These are phyloP conservation scores for Stenodera caucasica DNA, from an alignment of 2,888 invertebrate genomes.

Conservation along the genomic window DNA sequence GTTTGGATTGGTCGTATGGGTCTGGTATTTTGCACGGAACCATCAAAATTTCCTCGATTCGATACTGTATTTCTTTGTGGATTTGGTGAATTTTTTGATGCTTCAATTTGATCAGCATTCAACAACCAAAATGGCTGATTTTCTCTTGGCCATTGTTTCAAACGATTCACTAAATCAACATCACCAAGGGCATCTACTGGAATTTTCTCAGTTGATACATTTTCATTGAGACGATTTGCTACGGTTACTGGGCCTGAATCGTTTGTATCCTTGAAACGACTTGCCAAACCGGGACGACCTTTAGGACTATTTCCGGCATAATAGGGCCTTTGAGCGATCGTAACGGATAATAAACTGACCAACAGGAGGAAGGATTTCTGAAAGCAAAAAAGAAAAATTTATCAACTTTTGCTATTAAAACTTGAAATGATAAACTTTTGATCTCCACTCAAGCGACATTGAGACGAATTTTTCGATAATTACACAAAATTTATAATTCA, in stretches of 20 bases:
- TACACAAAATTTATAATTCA: not conserved
- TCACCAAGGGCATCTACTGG: conserved; percentile 72
- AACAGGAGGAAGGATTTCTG: conserved; percentile 35
- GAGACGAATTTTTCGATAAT: not conserved
- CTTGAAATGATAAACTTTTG: not conserved
- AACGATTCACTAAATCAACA: conserved; percentile 61
- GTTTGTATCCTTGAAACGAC: conserved; percentile 48
- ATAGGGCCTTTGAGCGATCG: conserved; percentile 63
- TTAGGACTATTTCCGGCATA: conserved; percentile 64
- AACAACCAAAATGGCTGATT: conserved; percentile 74
- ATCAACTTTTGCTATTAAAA: not conserved
- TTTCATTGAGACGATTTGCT: conserved; percentile 61
- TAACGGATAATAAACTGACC: conserved; percentile 21
- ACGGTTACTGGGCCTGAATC: conserved; percentile 42
- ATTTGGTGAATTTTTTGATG: conserved; percentile 40
- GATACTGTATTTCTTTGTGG: conserved; percentile 15
- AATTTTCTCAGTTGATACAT: conserved; percentile 54
- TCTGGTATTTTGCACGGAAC: conserved; percentile 14
- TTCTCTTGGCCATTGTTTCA: conserved; percentile 67
- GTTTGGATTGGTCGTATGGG: conserved; percentile 24
- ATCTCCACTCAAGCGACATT: not conserved
- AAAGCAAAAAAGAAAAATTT: conserved; percentile 23
- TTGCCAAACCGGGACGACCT: conserved; percentile 63
- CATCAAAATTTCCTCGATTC: conserved; percentile 12
- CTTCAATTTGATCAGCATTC: conserved; percentile 69